Conservation (phyloP, 2,113 vertebrate genomes). For the Oryzias celebensis region DNA sequence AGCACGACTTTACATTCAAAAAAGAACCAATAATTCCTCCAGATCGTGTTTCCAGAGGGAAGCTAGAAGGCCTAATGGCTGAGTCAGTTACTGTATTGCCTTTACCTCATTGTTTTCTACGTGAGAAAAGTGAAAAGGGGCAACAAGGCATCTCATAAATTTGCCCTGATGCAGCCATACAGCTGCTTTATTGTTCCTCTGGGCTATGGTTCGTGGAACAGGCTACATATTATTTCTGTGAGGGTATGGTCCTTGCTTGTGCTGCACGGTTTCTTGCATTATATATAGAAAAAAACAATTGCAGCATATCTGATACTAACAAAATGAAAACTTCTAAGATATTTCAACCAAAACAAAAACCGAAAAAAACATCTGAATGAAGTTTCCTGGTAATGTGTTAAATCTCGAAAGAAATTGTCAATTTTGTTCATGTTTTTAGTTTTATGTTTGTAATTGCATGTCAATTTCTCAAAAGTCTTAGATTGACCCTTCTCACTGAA, state of each 20-base stretch:
- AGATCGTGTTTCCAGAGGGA: conserved; percentile 2
- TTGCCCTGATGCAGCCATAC: conserved; percentile 31
- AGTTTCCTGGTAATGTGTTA: no score
- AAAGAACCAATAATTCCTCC: conserved; percentile 26
- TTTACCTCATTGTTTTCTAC: conserved; percentile 43
- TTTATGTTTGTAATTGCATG: no score
- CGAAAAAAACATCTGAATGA: no score
- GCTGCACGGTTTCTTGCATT: conserved; percentile 20
- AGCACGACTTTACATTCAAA: neutral
- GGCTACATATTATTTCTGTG: conserved; percentile 45
- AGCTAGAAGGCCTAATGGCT: conserved; percentile 8
- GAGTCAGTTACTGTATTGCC: conserved; percentile 4
- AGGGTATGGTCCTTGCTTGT: conserved; percentile 11
- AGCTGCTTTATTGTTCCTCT: conserved; percentile 35
- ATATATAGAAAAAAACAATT: neutral
- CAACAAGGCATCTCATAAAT: conserved; percentile 34
- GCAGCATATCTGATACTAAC: conserved; percentile 1
- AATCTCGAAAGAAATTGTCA: no score
- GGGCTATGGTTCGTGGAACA: conserved; percentile 34
- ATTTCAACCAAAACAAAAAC: conserved; percentile 1
- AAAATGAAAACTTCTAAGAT: conserved; percentile 17
- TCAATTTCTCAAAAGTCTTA: no score
- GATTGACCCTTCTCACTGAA: no score
- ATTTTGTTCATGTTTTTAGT: no score
- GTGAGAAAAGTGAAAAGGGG: conserved; percentile 27